phyloP scores from a whole-genome alignment of 2,113 vertebrate species.

The Prietella phreatophila region DNA sequence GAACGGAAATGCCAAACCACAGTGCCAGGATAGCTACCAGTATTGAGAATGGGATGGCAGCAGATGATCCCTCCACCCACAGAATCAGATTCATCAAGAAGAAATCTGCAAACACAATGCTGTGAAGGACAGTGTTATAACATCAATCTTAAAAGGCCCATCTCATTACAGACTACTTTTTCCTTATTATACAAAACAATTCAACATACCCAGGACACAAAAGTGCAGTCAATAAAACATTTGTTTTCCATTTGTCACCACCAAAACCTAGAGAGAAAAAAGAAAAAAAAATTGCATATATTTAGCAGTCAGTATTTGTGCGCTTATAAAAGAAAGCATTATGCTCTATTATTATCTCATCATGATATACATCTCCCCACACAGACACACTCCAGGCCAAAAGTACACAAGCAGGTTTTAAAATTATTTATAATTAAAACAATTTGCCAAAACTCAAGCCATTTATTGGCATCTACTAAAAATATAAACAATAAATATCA shows the following conservation, averaged over 20 bases:
- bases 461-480: not conserved
- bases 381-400: not conserved
- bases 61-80: constrained; percentile 97
- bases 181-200: not conserved
- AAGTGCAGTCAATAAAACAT: constrained; percentile 93
- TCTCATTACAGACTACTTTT: not conserved
- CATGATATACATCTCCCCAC: too few relatives aligned
- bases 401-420: not conserved
- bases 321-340: not conserved
- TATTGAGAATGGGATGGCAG: constrained; percentile 94
- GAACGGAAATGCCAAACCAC: constrained; percentile 99
- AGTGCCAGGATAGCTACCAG: constrained; percentile 92
- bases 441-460: not conserved
- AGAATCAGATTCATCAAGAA: constrained; percentile 99
- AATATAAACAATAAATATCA: not conserved
- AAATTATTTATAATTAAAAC: too few relatives aligned
- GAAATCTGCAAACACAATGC: constrained; percentile 97
- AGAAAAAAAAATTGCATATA: constrained; percentile 7
- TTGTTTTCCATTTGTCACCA: constrained; percentile 99
- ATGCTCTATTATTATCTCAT: not conserved
- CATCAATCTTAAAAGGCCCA: not conserved
- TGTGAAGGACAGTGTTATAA: constrained; percentile 57
- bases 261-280: constrained; percentile 83
- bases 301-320: not conserved
- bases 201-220: constrained; percentile 91